Conservation (phyloP, 1,140 invertebrate species). For the Oryctes rhinoceros region DNA sequence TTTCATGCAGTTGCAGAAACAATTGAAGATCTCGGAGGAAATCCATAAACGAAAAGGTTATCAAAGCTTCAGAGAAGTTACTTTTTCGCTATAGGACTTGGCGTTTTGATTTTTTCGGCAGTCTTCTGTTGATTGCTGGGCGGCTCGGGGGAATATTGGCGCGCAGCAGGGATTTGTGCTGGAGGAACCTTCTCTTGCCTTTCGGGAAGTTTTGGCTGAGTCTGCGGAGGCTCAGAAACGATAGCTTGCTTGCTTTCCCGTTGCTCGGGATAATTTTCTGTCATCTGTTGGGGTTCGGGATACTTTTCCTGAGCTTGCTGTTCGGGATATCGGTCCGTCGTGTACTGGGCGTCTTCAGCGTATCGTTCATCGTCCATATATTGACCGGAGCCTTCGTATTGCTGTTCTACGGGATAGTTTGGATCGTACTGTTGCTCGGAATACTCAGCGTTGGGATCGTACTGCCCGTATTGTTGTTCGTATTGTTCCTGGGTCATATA, state of each 20-base stretch:
- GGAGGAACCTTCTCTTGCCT: neutral
- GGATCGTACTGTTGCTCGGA: slow-evolving; percentile 50
- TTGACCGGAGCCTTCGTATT: slow-evolving; percentile 47
- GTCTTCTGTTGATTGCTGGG: neutral
- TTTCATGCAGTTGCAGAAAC: no score
- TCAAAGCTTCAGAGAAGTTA: neutral
- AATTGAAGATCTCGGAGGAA: no score
- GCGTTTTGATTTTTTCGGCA: neutral
- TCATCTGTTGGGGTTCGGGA: no score
- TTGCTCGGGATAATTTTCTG: neutral
- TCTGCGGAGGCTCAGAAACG: neutral
- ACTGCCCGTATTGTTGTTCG: slow-evolving; percentile 23
- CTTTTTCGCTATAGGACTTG: neutral
- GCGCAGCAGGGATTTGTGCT: neutral
- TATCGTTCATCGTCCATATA: slow-evolving; percentile 49
- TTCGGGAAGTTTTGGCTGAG: neutral
- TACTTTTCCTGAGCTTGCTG: neutral
- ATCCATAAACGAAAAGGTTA: no score
- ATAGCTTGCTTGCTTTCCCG: neutral
- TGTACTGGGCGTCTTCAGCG: slow-evolving; percentile 46
- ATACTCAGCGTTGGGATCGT: slow-evolving; percentile 29
- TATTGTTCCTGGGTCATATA: slow-evolving; percentile 28
- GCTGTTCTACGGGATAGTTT: slow-evolving; percentile 43
- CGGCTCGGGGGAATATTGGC: neutral
- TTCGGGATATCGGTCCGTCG: neutral